Evolutionary conservation across 2,113 vertebrate species (phyloP).

Genomic region (Dasyornis broadbenti): DNA sequence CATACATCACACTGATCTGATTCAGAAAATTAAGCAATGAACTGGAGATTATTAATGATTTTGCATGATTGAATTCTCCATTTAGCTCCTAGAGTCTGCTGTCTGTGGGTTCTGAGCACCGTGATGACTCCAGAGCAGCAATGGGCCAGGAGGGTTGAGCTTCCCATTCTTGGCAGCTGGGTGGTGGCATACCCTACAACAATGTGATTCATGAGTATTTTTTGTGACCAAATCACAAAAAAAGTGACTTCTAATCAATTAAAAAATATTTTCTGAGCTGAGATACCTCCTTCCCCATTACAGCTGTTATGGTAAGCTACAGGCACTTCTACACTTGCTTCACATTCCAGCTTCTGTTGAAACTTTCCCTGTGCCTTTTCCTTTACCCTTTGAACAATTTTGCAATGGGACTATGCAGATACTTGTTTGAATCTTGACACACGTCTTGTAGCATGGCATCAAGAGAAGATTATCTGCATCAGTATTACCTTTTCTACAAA

Average conservation of each 20-base stretch:
- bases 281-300: not conserved
- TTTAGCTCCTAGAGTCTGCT: not conserved
- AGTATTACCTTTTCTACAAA: not conserved
- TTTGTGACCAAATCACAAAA: not conserved
- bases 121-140: not conserved
- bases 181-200: not conserved
- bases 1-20: not conserved
- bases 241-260: not conserved
- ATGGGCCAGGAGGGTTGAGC: not conserved
- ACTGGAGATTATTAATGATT: not conserved
- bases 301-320: not conserved
- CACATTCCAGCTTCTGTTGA: not conserved
- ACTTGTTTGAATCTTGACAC: not conserved
- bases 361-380: not conserved
- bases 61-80: not conserved
- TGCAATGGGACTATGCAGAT: not conserved
- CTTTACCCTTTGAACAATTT: not conserved
- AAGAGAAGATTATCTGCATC: not conserved
- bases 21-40: not conserved
- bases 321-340: not conserved
- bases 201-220: not conserved
- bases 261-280: not conserved
- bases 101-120: not conserved
- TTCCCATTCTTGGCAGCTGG: not conserved
- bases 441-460: not conserved